Evolutionary conservation across 2,888 invertebrate species (phyloP).

Genomic region (Bursaphelenchus okinawaensis): DNA sequence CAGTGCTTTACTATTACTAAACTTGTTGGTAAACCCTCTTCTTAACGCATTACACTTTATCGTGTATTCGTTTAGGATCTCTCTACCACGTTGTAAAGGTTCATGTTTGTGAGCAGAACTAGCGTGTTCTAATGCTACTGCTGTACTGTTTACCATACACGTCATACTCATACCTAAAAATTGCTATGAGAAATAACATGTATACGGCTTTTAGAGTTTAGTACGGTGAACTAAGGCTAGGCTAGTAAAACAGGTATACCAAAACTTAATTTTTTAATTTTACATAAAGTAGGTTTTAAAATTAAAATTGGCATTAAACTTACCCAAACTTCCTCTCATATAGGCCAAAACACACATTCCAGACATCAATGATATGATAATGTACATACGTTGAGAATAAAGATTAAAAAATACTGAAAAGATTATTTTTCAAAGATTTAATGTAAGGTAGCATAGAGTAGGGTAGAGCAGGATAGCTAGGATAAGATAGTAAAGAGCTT

Average conservation of each 20-base stretch:
- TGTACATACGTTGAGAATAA: conserved; percentile 34
- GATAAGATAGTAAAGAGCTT: too few species aligned
- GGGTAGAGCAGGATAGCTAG: too few species aligned
- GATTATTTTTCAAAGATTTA: too few species aligned
- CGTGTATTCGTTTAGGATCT: background rate
- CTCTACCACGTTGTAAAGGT: background rate
- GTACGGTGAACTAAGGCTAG: too few species aligned
- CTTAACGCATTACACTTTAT: background rate
- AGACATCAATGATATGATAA: conserved; percentile 36
- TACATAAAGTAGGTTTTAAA: too few species aligned
- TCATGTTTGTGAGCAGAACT: background rate
- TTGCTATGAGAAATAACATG: too few species aligned
- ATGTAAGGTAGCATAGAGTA: too few species aligned
- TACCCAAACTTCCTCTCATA: conserved; percentile 32
- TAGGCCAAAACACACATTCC: conserved; percentile 36
- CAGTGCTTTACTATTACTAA: background rate
- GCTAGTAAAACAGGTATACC: too few species aligned
- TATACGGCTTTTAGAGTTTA: too few species aligned
- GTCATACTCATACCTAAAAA: conserved; percentile 32
- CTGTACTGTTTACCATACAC: conserved; percentile 34
- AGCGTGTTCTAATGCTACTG: conserved; percentile 25
- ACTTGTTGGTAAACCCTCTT: background rate
- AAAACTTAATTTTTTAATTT: too few species aligned
- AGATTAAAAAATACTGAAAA: conserved; percentile 15
- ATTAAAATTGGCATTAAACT: background rate